Percentiles rank a stretch among this genome's conserved stretches.
Conservation (phyloP, 92 coral and sea anemone species). For the Isaurus tuberculatus region DNA sequence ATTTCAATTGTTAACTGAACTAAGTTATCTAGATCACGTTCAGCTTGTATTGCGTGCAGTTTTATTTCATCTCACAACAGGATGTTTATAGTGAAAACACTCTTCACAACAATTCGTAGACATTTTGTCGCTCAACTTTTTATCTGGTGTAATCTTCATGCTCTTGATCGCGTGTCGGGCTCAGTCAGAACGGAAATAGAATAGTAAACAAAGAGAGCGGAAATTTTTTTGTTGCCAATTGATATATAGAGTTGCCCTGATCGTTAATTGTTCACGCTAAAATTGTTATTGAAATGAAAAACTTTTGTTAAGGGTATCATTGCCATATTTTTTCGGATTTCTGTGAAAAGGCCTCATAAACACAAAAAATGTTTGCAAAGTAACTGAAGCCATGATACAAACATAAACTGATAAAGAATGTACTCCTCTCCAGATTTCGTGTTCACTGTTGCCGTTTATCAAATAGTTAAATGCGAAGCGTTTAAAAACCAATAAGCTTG, state of each 20-base stretch:
- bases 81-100: too few relatives aligned
- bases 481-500: neutral
- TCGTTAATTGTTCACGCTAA: neutral
- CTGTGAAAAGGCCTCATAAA: neutral
- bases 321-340: neutral
- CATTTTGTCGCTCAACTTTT: neutral
- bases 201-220: neutral
- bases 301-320: neutral
- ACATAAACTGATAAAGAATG: neutral
- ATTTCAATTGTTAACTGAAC: too few relatives aligned
- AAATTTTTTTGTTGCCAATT: neutral
- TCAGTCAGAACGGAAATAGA: neutral
- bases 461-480: too few relatives aligned
- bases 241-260: neutral
- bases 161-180: neutral
- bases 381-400: neutral
- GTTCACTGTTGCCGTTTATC: too few relatives aligned
- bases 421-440: too few relatives aligned
- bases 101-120: too few relatives aligned
- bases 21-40: too few relatives aligned
- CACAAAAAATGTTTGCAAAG: neutral
- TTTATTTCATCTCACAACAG: too few relatives aligned
- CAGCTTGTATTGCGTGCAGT: too few relatives aligned
- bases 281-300: neutral
- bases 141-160: too few relatives aligned